These are phyloP conservation scores for Sinocyclocheilus anophthalmus DNA, from an alignment of 2,113 vertebrate genomes.

Conservation along the genomic window DNA sequence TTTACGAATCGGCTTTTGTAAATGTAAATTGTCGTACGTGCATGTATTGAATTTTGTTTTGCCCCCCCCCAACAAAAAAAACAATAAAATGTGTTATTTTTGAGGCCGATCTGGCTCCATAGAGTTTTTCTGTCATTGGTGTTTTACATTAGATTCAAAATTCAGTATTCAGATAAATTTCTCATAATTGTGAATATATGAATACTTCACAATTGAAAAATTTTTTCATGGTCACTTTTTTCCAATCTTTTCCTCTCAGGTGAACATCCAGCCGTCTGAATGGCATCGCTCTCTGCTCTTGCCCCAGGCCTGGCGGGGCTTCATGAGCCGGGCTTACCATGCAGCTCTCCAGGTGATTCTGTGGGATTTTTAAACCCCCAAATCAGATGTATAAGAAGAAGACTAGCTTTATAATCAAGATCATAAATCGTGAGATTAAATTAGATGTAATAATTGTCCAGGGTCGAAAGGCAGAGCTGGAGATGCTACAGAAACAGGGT, in stretches of 20 bases:
- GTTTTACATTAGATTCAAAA: too few relatives aligned
- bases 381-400: neutral
- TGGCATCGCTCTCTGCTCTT: slow-evolving; percentile 91
- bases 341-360: slow-evolving; percentile 87
- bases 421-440: neutral
- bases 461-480: slow-evolving; percentile 90
- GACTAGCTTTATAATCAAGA: neutral
- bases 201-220: too few relatives aligned
- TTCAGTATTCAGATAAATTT: too few relatives aligned
- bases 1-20: too few relatives aligned
- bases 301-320: slow-evolving; percentile 88
- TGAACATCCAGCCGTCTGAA: slow-evolving; percentile 93
- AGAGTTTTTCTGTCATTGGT: too few relatives aligned
- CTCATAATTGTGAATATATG: too few relatives aligned
- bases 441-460: slow-evolving; percentile 62
- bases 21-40: too few relatives aligned
- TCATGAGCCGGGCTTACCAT: slow-evolving; percentile 87
- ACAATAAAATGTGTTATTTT: too few relatives aligned
- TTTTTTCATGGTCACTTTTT: too few relatives aligned
- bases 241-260: slow-evolving; percentile 69
- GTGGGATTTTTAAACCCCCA: neutral
- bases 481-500: slow-evolving; percentile 86
- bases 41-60: too few relatives aligned
- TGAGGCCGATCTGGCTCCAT: too few relatives aligned
- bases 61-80: too few relatives aligned